Percentiles rank a stretch among this genome's conserved stretches.
phyloP scores from a whole-genome alignment of 2,113 vertebrate genomes.

The Paedocypris sp. region DNA sequence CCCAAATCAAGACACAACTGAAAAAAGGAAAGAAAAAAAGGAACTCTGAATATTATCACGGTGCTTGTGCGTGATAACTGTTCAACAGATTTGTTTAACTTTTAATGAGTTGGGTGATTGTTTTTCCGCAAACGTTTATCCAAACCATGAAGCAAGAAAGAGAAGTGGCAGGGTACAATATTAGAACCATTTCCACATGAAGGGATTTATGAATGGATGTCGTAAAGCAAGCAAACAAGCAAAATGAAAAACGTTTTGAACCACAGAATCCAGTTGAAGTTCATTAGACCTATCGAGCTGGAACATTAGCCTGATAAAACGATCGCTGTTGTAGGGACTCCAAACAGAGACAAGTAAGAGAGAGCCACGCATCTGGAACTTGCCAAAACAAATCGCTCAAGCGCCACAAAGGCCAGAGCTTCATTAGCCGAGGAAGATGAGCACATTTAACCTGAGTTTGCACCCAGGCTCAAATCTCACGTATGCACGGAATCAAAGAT shows the following conservation, averaged over 20 bases:
- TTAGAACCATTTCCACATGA: neutral
- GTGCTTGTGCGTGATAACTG: too few species aligned
- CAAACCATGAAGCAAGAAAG: neutral
- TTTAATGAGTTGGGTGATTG: too few species aligned
- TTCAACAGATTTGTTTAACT: too few species aligned
- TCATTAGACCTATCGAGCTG: conserved; percentile 42
- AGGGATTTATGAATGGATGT: neutral
- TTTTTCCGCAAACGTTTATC: too few species aligned
- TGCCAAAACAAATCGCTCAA: conserved; percentile 50
- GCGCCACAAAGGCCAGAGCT: conserved; percentile 38
- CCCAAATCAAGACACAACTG: too few species aligned
- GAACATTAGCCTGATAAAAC: conserved; percentile 55
- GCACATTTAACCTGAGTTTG: conserved; percentile 41
- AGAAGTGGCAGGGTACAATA: neutral
- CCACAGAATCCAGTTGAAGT: neutral
- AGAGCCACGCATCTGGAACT: conserved; percentile 39
- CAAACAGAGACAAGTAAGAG: conserved; percentile 43
- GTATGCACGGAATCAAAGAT: conserved; percentile 41
- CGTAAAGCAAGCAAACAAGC: neutral
- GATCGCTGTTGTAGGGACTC: conserved; percentile 42
- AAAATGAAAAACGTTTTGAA: neutral
- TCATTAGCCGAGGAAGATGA: conserved; percentile 51
- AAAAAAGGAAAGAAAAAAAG: too few species aligned
- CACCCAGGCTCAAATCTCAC: conserved; percentile 14
- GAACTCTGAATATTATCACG: too few species aligned